Conservation (phyloP, 2,888 invertebrate species). For the Pterostichus madidus region DNA sequence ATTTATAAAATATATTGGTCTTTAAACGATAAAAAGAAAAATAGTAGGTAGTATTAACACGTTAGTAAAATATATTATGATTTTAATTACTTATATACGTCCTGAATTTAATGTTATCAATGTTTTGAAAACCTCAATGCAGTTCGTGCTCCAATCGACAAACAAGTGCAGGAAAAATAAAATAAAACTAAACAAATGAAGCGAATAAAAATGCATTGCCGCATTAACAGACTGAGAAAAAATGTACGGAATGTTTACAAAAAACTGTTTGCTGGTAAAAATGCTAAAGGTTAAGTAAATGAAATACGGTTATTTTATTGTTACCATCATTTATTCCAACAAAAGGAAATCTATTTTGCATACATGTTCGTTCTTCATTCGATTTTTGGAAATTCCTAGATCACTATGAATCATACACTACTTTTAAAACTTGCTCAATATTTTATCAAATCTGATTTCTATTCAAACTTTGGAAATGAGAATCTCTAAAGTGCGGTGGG, state of each 20-base stretch:
- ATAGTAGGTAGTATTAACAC: neutral
- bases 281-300: neutral
- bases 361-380: constrained; percentile 28
- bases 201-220: constrained; percentile 30
- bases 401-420: neutral
- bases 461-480: no score
- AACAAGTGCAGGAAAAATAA: constrained; percentile 20
- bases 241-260: constrained; percentile 4
- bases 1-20: no score
- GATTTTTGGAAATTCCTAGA: constrained; percentile 24
- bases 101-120: neutral
- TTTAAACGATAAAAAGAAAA: neutral
- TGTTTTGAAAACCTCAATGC: constrained; percentile 15
- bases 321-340: constrained; percentile 32
- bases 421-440: neutral
- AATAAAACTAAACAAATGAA: constrained; percentile 7
- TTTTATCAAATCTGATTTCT: no score
- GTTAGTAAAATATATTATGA: neutral
- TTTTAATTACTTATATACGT: constrained; percentile 22
- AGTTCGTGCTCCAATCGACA: constrained; percentile 25
- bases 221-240: constrained; percentile 19
- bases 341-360: neutral
- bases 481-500: no score
- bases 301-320: constrained; percentile 7
- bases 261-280: constrained; percentile 33